Conservation (phyloP, 2,797 vertebrate species). For the Champsocephalus gunnari region DNA sequence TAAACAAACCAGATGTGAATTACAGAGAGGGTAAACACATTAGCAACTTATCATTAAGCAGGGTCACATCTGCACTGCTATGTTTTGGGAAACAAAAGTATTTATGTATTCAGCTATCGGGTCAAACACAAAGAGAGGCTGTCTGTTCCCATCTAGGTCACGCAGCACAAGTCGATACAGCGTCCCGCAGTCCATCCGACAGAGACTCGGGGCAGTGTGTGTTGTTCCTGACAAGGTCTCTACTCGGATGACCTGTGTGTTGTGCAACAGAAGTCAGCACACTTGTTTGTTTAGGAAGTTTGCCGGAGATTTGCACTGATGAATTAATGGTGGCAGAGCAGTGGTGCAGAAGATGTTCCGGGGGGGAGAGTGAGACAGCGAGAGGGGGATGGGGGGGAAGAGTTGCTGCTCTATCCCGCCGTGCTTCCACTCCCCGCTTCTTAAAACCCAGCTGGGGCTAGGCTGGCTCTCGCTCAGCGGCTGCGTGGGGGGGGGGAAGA, state of each 20-base stretch:
- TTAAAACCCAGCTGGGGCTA: slow-evolving; percentile 61
- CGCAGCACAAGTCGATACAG: slow-evolving; percentile 34
- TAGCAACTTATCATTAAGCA: slow-evolving; percentile 54
- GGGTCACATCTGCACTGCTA: slow-evolving; percentile 49
- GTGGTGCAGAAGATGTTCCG: slow-evolving; percentile 70
- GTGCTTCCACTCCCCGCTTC: slow-evolving; percentile 27
- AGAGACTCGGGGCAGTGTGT: slow-evolving; percentile 4
- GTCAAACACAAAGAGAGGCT: slow-evolving; percentile 24
- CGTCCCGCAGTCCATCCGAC: slow-evolving; percentile 9
- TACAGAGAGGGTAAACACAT: slow-evolving; percentile 57
- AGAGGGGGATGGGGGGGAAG: slow-evolving; percentile 18
- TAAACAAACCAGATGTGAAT: slow-evolving; percentile 59
- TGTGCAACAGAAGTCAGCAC: slow-evolving; percentile 46
- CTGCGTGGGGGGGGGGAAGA: background rate
- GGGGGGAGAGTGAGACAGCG: slow-evolving; percentile 18
- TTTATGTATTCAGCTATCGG: slow-evolving; percentile 46
- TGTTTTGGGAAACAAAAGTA: slow-evolving; percentile 45
- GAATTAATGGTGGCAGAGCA: slow-evolving; percentile 79
- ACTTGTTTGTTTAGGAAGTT: slow-evolving; percentile 72
- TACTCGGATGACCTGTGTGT: slow-evolving; percentile 26
- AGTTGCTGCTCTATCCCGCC: slow-evolving; percentile 30
- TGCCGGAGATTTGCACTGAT: slow-evolving; percentile 70
- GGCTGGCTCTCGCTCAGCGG: slow-evolving; percentile 30
- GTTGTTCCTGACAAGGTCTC: slow-evolving; percentile 21
- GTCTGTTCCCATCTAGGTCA: slow-evolving; percentile 46